Evolutionary conservation across 2,888 invertebrate species (phyloP).

Genomic region (Drosophila setosimentum): DNA sequence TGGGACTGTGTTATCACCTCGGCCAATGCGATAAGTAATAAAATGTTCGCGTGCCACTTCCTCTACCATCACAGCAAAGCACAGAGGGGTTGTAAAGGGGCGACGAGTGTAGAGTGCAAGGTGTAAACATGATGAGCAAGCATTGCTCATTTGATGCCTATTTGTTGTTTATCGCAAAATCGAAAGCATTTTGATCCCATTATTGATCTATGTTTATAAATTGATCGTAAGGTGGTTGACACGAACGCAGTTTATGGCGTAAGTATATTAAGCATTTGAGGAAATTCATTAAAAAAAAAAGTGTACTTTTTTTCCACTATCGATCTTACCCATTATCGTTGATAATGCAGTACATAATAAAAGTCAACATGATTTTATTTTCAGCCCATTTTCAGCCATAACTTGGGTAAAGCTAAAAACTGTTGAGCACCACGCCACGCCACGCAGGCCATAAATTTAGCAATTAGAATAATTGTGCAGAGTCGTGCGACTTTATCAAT

Average conservation of each 20-base stretch:
- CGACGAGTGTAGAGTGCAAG: not conserved
- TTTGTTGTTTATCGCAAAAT: conserved; percentile 48
- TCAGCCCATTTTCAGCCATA: conserved; percentile 33
- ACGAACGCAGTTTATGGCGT: conserved; percentile 8
- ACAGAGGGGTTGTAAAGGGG: not conserved
- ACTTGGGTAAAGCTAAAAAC: conserved; percentile 10
- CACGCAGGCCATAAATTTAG: not conserved
- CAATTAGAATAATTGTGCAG: not conserved
- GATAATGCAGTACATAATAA: conserved; percentile 50
- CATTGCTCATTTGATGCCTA: conserved; percentile 37
- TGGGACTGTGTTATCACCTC: conserved; percentile 44
- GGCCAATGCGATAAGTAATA: conserved; percentile 55
- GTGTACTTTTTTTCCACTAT: not conserved
- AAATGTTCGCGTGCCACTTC: conserved; percentile 65
- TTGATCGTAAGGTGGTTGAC: conserved; percentile 56
- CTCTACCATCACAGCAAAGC: not conserved
- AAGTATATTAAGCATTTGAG: not conserved
- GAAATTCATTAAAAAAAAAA: not conserved
- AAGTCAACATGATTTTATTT: conserved; percentile 3
- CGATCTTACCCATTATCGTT: conserved; percentile 22
- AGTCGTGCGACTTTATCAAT: conserved; percentile 29
- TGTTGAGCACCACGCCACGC: conserved; percentile 8
- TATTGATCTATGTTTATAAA: not conserved
- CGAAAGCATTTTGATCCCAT: conserved; percentile 27
- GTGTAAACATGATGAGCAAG: conserved; percentile 37